Conservation (phyloP, 1,140 invertebrate genomes). For the Drosophila albomicans region DNA sequence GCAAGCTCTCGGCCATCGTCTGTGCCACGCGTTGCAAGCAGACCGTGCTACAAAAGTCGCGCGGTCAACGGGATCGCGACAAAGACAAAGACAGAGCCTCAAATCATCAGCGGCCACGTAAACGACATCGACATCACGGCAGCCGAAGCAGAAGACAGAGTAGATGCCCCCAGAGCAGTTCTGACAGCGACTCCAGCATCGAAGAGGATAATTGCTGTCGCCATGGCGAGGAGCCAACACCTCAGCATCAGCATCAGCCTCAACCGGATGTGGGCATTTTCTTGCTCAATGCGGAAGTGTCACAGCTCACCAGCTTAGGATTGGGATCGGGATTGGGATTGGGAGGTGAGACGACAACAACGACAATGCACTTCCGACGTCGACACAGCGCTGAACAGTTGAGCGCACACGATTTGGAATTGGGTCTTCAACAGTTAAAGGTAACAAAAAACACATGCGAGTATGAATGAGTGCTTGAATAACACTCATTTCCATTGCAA, state of each 20-base stretch:
- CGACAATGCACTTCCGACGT: constrained; percentile 32
- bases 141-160: constrained; percentile 45
- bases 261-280: constrained; percentile 46
- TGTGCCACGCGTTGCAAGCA: constrained; percentile 84
- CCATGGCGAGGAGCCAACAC: not conserved
- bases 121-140: constrained; percentile 29
- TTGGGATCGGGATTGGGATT: not conserved
- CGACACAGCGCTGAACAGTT: constrained; percentile 78
- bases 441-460: not conserved
- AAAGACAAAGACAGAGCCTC: constrained; percentile 51
- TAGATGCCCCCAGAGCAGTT: constrained; percentile 23
- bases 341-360: not conserved
- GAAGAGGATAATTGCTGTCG: constrained; percentile 23
- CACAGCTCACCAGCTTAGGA: constrained; percentile 17
- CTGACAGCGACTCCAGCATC: constrained; percentile 22
- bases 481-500: not conserved
- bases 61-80: constrained; percentile 86
- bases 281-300: constrained; percentile 35
- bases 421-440: constrained; percentile 50
- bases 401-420: constrained; percentile 68
- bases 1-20: constrained; percentile 84
- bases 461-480: constrained; percentile 25
- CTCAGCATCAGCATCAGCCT: not conserved
- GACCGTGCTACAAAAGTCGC: constrained; percentile 80
- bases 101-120: constrained; percentile 36